These are phyloP conservation scores for Ganaspis sp. DNA, from an alignment of 1,140 invertebrate species.

Conservation along the genomic window DNA sequence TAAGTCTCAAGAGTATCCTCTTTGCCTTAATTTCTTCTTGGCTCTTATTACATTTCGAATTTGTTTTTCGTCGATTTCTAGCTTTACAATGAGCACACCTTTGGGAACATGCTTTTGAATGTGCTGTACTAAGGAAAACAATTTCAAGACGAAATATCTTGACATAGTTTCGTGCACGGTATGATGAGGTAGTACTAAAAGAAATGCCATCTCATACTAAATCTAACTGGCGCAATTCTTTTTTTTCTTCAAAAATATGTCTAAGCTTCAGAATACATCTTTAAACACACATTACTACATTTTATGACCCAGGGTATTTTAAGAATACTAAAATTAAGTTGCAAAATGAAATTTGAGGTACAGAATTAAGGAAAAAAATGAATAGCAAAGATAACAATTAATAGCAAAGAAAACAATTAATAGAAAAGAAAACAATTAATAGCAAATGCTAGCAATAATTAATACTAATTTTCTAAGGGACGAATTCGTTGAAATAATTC, in stretches of 20 bases:
- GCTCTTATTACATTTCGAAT: background rate
- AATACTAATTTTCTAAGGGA: no score
- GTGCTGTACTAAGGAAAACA: background rate
- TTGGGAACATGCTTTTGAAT: slow-evolving; percentile 11
- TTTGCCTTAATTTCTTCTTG: no score
- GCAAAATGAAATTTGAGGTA: background rate
- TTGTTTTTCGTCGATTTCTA: background rate
- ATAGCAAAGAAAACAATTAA: no score
- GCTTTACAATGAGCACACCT: slow-evolving; percentile 5
- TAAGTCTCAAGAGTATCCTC: no score
- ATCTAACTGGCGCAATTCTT: background rate
- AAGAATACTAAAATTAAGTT: background rate
- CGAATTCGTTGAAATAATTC: no score
- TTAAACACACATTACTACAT: background rate
- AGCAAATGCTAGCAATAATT: no score
- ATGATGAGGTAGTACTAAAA: slow-evolving; percentile 19
- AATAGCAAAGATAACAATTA: no score
- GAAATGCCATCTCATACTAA: slow-evolving; percentile 9
- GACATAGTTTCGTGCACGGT: slow-evolving; percentile 25
- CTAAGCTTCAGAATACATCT: background rate
- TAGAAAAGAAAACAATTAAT: no score
- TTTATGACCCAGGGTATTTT: background rate
- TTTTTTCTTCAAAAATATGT: background rate
- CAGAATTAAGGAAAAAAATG: no score
- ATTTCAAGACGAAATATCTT: slow-evolving; percentile 27